Conservation (phyloP, 2,797 vertebrate species). For the Limnodromus scolopaceus region DNA sequence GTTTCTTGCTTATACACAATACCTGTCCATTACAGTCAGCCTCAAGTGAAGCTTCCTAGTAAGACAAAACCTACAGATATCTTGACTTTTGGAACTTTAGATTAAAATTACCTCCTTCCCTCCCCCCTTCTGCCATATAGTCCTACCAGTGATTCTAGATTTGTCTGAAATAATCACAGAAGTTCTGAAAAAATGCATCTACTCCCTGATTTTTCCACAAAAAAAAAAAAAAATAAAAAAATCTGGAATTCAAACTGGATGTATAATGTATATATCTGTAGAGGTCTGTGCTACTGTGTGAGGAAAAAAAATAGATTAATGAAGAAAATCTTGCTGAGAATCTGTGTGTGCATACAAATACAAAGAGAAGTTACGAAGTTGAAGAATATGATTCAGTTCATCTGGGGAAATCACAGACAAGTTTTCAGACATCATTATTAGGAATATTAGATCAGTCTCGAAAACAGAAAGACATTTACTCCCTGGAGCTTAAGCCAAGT, state of each 20-base stretch:
- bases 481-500: not conserved
- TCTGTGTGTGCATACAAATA: fast-evolving
- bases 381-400: not conserved
- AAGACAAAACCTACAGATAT: not conserved
- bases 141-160: not conserved
- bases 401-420: not conserved
- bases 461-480: not conserved
- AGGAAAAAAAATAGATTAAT: not conserved
- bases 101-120: not conserved
- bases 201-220: not conserved
- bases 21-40: not conserved
- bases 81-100: not conserved
- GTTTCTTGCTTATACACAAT: not conserved
- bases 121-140: fast-evolving
- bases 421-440: not conserved
- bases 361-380: not conserved
- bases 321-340: not conserved
- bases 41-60: not conserved
- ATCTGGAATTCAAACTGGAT: not conserved
- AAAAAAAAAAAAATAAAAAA: not conserved
- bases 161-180: not conserved
- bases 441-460: not conserved
- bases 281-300: fast-evolving
- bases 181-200: not conserved
- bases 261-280: not conserved